Base-by-base conservation (phyloP, 1,140 invertebrate genomes). In the Brachionus paranguensis region DNA sequence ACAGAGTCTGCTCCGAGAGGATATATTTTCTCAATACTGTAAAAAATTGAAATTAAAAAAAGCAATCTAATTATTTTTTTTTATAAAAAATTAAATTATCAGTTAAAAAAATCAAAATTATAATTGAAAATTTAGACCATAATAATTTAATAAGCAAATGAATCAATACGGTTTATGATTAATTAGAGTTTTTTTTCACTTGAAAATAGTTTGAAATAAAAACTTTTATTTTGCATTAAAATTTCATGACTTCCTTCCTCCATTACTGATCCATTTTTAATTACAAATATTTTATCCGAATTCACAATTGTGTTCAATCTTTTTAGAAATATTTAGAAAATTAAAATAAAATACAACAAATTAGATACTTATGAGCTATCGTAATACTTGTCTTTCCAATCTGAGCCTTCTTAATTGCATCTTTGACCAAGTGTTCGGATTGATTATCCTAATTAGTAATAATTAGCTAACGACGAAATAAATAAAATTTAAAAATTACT, bases 391-490 rank as follows among this genome's bases (percentile, higher is more conserved):
- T 91, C n/a, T 91, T 87, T 14, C 89, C 90, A 50, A 10, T 11
- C 47, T 47, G 86, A 27, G 88, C 87, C 83, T 85, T 85, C 83
- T 89, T 88, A 27, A 90, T 83, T 4, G 89, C 88, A 78, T 89
- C 87, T 84, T 90, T 88, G 12, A 90, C 88, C 64, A 95, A 90
- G 87, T 93, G 92, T 89, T 96, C 95, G 86, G 90, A 91, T 85
- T 94, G 92, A 8, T 93, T 93, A 89, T 96, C 95, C 78, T 74
- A 17, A 53, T 70, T 4, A 70, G 37, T 45, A 45, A 45, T 45
- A 74, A 74, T 45, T 20, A 45, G 43, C 1, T 37, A 37, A 0
- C 33, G 33, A 37, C 5, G 33, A 37, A 37, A 20, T 24, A 6
- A 74, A 10, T 41, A 37, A 70, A 41, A 14, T 33, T 17, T 20